Base-by-base conservation (phyloP, 2,113 vertebrate genomes). In the Haemorhous mexicanus region DNA sequence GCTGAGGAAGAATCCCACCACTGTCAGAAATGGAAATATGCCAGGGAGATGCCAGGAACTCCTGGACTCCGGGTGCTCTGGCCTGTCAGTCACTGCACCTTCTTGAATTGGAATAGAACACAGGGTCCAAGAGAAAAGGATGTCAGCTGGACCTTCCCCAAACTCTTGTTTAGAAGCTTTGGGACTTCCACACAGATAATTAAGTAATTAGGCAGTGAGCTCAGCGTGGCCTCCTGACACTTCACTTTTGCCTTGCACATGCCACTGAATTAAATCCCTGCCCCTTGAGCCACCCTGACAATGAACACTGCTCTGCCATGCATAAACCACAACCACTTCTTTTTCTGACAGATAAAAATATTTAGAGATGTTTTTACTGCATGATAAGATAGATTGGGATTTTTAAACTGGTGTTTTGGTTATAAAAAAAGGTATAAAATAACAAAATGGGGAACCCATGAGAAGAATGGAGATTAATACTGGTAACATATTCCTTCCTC, bases 321-420 rank as follows among this genome's bases (percentile, higher is more conserved):
- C 4, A 4, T 35, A 56, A 72, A 79, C 39, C 35, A 46, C 43
- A 49, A 23, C 10, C 26, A 16, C 52, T 35, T 62, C 6, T 90
- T 76, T 35, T 69, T 22, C 67, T 26, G 30, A 11, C 20, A 72
- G 16, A 35, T 50, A 64, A 83, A 76, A 49, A 7, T 22, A 49
- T 26, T 43, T 47, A 17, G 0, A 61, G 32, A 69, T 41, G 7
- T n/a, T 53, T 81, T 69, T 35, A 44, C 43, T 32, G 32, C 4
- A 47, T 1, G 0, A 20, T 32, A 52, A 87, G 3, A 22, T 62
- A 47, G 22, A 58, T 0, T 41, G 21, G 21, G 39, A 49, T 44
- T 74, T 87, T 91, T 23, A 84, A 84, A 81, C 15, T 32, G 9
- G 13, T 19, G 1, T 63, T 82, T 79, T 22, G 69, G 39, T 30